Evolutionary conservation across 1,140 invertebrate species (phyloP).

Genomic region (Lucilia cuprina): DNA sequence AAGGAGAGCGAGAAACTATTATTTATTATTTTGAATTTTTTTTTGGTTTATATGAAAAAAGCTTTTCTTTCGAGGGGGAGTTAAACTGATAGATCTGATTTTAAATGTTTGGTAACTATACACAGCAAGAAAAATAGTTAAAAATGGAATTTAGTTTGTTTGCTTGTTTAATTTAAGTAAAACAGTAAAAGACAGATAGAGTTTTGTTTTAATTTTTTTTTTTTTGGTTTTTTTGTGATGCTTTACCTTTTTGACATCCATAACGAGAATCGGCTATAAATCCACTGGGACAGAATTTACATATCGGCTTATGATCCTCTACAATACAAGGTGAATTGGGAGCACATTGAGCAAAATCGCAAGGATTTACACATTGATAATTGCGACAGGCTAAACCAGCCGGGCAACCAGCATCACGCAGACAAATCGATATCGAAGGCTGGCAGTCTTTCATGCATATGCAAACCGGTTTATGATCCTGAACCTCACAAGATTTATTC

Average conservation of each 20-base stretch:
- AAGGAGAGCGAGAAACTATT: neutral
- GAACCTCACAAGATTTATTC: slow-evolving; percentile 83
- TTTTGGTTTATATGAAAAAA: neutral
- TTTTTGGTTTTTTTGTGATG: slow-evolving; percentile 42
- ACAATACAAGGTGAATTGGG: slow-evolving; percentile 85
- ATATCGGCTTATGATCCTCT: slow-evolving; percentile 90
- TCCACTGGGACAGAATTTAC: slow-evolving; percentile 92
- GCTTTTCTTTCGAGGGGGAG: neutral
- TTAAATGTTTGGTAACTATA: neutral
- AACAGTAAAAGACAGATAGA: slow-evolving; percentile 18
- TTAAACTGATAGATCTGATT: too few species aligned
- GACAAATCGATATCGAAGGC: slow-evolving; percentile 84
- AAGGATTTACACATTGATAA: slow-evolving; percentile 90
- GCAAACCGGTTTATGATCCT: slow-evolving; percentile 84
- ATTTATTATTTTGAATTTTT: too few species aligned
- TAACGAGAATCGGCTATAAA: slow-evolving; percentile 86
- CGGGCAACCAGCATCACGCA: slow-evolving; percentile 87
- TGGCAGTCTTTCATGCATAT: slow-evolving; percentile 87
- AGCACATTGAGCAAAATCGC: slow-evolving; percentile 79
- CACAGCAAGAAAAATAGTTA: slow-evolving; percentile 20
- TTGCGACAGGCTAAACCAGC: slow-evolving; percentile 83
- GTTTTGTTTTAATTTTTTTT: neutral
- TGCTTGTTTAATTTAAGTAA: neutral
- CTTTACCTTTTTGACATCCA: slow-evolving; percentile 94
- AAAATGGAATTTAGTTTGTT: slow-evolving; percentile 1